phyloP scores from a whole-genome alignment of 2,797 vertebrate genomes.

The Peromyscus aztecus region DNA sequence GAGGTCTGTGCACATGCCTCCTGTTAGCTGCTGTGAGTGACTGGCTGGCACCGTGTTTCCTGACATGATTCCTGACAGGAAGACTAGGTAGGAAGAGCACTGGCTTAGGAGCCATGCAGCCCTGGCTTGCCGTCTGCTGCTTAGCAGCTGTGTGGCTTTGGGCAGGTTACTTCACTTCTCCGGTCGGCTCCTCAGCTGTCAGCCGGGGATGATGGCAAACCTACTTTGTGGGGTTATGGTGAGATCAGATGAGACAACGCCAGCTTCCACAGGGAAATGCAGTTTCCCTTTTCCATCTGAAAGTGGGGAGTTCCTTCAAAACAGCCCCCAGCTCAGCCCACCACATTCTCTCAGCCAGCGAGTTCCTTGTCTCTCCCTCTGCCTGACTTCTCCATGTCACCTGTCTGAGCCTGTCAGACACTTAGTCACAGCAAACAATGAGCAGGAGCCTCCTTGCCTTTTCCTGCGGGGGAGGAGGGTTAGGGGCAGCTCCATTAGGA shows the following conservation, averaged over 20 bases:
- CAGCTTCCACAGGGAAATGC: too few species aligned
- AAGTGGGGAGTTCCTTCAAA: neutral
- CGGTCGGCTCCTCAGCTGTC: neutral
- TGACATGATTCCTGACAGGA: neutral
- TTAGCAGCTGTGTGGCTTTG: neutral
- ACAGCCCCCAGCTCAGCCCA: neutral
- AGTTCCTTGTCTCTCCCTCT: neutral
- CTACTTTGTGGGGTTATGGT: neutral
- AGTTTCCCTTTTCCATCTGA: neutral
- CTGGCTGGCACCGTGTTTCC: neutral
- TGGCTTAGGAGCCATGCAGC: neutral
- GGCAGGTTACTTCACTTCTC: neutral
- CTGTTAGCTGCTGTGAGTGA: neutral
- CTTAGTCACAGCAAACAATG: neutral
- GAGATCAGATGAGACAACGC: accelerated
- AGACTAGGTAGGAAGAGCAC: neutral
- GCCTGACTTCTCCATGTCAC: neutral
- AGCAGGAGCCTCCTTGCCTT: neutral
- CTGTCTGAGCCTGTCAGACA: neutral
- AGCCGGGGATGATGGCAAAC: neutral
- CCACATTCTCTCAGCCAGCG: neutral
- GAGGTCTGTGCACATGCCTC: neutral
- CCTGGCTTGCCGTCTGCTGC: neutral
- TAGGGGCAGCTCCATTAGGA: neutral
- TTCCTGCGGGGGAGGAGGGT: neutral